Evolutionary conservation across 2,797 vertebrate species (phyloP).

Genomic region (Apogon hyalosoma): DNA sequence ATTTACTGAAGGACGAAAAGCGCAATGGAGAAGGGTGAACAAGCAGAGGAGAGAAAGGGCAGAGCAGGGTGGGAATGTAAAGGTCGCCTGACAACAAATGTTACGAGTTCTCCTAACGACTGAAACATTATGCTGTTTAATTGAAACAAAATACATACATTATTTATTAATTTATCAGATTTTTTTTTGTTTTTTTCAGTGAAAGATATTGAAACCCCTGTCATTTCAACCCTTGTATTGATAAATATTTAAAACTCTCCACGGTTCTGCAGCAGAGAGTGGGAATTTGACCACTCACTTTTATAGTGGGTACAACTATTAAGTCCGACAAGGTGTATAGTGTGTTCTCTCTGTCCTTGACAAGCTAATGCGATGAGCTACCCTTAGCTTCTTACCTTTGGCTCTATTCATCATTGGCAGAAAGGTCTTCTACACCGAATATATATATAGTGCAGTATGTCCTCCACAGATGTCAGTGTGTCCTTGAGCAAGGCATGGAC

Average conservation of each 20-base stretch:
- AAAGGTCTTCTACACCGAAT: slow-evolving; percentile 1
- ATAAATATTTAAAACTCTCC: neutral
- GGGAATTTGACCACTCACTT: neutral
- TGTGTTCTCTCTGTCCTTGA: slow-evolving; percentile 48
- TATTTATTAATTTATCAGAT: too few relatives aligned
- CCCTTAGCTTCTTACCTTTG: slow-evolving; percentile 25
- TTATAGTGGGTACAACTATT: neutral
- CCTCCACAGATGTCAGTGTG: slow-evolving; percentile 33
- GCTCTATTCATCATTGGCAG: slow-evolving; percentile 50
- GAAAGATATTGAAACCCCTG: neutral
- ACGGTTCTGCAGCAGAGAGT: too few relatives aligned
- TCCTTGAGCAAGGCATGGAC: slow-evolving; percentile 23
- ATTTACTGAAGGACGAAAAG: too few relatives aligned
- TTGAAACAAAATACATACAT: too few relatives aligned
- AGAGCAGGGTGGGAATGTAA: too few relatives aligned
- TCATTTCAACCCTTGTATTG: neutral
- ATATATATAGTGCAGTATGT: slow-evolving; percentile 28
- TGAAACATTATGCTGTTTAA: too few relatives aligned
- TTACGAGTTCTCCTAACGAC: too few relatives aligned
- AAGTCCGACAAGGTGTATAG: neutral
- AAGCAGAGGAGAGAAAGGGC: too few relatives aligned
- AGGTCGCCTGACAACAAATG: too few relatives aligned
- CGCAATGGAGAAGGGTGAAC: too few relatives aligned
- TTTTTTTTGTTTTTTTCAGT: neutral
- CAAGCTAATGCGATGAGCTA: slow-evolving; percentile 11